phyloP scores from a whole-genome alignment of 64 coral and sea anemone species.

The Cladopsammia gracilis region DNA sequence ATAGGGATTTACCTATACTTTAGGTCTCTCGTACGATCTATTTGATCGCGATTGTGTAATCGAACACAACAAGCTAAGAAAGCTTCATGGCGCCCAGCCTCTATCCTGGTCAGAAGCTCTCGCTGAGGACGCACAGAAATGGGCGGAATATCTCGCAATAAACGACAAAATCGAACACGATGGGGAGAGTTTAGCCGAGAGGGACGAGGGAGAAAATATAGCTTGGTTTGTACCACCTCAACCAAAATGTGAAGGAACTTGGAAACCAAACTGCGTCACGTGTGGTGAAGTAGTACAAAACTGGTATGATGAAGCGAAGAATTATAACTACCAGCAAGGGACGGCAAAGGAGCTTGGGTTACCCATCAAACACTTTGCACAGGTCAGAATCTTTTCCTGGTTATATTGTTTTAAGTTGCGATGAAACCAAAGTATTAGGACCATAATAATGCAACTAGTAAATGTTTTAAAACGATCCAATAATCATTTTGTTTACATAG shows the following conservation, averaged over 20 bases:
- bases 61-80: constrained; percentile 43
- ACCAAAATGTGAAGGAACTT: constrained; percentile 36
- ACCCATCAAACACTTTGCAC: constrained; percentile 64
- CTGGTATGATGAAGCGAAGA: constrained; percentile 55
- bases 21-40: neutral
- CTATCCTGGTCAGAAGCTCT: constrained; percentile 63
- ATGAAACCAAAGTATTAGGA: too few species aligned
- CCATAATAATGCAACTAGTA: too few species aligned
- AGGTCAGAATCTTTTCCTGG: neutral
- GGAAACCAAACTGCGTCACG: constrained; percentile 48
- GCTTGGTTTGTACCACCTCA: constrained; percentile 76
- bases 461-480: neutral
- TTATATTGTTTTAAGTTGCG: neutral
- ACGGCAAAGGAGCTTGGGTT: constrained; percentile 12
- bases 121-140: constrained; percentile 59
- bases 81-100: constrained; percentile 33
- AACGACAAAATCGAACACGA: constrained; percentile 75
- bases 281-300: constrained; percentile 55
- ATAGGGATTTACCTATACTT: too few species aligned
- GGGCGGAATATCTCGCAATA: constrained; percentile 75
- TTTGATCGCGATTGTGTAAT: constrained; percentile 42
- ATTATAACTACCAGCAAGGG: constrained; percentile 58
- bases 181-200: constrained; percentile 32
- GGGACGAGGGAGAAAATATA: constrained; percentile 71
- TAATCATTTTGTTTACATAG: neutral